These are phyloP conservation scores for Diglossa cyanea DNA, from an alignment of 2,797 vertebrate genomes.

Conservation along the genomic window DNA sequence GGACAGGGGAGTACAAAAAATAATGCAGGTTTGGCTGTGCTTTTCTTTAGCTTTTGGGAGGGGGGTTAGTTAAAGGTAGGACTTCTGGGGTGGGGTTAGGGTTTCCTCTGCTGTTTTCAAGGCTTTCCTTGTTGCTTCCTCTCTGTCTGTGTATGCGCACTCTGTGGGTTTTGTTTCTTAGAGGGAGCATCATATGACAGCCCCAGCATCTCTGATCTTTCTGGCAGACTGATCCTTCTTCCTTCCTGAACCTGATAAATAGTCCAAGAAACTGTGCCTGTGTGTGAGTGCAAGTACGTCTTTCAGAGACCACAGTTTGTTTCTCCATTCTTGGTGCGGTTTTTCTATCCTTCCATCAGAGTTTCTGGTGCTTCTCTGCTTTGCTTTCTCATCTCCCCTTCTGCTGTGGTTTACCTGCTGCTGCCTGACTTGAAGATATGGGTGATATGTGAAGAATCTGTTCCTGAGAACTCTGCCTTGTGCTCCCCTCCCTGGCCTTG, in stretches of 20 bases:
- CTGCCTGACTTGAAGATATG: neutral
- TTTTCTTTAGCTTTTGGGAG: neutral
- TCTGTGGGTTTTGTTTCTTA: constrained; percentile 61
- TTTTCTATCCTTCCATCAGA: neutral
- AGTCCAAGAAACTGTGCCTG: neutral
- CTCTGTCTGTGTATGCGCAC: neutral
- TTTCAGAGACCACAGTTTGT: neutral
- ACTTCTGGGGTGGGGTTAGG: constrained; percentile 25
- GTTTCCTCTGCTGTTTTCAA: constrained; percentile 56
- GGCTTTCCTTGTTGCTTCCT: constrained; percentile 58
- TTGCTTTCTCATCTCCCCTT: neutral
- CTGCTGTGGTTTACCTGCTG: neutral
- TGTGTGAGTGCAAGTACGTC: neutral
- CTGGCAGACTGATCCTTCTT: constrained; percentile 54
- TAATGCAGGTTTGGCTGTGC: neutral
- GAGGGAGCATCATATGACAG: constrained; percentile 45
- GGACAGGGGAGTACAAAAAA: neutral
- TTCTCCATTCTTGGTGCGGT: neutral
- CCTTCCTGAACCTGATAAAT: constrained; percentile 69
- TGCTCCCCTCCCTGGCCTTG: neutral
- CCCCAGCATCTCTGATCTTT: constrained; percentile 57
- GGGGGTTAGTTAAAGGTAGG: neutral
- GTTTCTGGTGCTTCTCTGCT: neutral
- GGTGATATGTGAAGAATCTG: neutral
- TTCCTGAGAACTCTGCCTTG: neutral